These are phyloP conservation scores for Sceloporus tristichus DNA, from an alignment of 2,113 vertebrate genomes.

Conservation along the genomic window DNA sequence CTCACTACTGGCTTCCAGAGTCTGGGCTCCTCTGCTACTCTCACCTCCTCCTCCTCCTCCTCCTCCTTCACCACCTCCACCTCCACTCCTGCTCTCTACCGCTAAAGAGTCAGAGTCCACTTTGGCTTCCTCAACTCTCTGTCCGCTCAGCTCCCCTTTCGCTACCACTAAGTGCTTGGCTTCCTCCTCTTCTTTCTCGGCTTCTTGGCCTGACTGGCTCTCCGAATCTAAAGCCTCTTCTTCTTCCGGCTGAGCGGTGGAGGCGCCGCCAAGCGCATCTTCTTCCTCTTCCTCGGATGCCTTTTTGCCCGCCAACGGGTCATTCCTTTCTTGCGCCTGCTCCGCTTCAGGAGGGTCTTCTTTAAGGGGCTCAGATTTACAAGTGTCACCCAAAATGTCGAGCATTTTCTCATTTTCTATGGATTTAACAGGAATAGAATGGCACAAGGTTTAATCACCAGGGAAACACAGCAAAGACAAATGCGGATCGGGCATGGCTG, in stretches of 20 bases:
- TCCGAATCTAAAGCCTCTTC: conserved; percentile 86
- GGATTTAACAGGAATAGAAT: conserved; percentile 99
- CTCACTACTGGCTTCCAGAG: conserved; percentile 83
- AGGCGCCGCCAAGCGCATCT: conserved; percentile 80
- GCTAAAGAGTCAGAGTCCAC: conserved; percentile 84
- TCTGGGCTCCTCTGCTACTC: conserved; percentile 86
- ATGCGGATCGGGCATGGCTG: conserved; percentile 93
- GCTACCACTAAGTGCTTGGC: conserved; percentile 83
- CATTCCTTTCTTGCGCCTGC: conserved; percentile 89
- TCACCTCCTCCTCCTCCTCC: conserved; percentile 65
- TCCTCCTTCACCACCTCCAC: conserved; percentile 13
- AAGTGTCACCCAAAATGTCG: conserved; percentile 94
- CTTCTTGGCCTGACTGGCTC: conserved; percentile 79
- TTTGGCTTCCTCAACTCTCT: conserved; percentile 84
- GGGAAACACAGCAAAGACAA: conserved; percentile 98
- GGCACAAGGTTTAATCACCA: conserved; percentile 99
- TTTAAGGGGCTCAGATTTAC: conserved; percentile 97
- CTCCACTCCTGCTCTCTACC: conserved; percentile 75
- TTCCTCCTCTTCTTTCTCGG: conserved; percentile 83
- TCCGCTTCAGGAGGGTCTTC: conserved; percentile 87
- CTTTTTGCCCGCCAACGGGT: conserved; percentile 82
- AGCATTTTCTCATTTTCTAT: conserved; percentile 99
- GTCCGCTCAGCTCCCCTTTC: conserved; percentile 83
- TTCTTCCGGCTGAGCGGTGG: conserved; percentile 74
- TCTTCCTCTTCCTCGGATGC: conserved; percentile 90